phyloP scores from a whole-genome alignment of 1,140 invertebrate species.

The Drosophila parabipectinata region DNA sequence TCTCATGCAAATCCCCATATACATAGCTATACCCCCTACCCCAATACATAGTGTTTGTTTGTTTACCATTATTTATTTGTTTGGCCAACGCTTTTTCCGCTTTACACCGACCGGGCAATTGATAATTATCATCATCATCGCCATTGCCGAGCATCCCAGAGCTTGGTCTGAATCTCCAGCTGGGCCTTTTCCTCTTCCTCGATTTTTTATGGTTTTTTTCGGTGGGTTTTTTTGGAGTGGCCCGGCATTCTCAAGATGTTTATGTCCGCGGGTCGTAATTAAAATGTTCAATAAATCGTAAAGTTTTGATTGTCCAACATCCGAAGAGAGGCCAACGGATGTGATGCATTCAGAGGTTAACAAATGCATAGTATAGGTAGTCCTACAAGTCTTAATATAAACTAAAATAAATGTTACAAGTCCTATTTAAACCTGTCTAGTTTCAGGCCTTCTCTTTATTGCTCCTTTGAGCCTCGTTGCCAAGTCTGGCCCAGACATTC shows the following conservation, averaged over 20 bases:
- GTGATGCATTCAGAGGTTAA: constrained; percentile 2
- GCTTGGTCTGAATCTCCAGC: constrained; percentile 20
- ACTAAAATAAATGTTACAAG: too few relatives aligned
- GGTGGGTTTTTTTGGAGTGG: constrained; percentile 32
- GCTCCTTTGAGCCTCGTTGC: constrained; percentile 1
- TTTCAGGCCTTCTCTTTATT: not conserved
- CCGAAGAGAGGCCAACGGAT: constrained; percentile 19
- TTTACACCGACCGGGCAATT: constrained; percentile 59
- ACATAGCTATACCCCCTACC: too few relatives aligned
- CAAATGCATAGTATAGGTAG: too few relatives aligned
- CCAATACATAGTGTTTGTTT: constrained; percentile 40
- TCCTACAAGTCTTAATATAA: too few relatives aligned
- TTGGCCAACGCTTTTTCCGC: constrained; percentile 64
- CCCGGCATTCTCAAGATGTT: constrained; percentile 53
- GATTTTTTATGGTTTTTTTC: constrained; percentile 2
- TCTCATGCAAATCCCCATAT: constrained; percentile 73
- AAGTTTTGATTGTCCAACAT: constrained; percentile 25
- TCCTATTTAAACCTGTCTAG: not conserved
- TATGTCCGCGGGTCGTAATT: constrained; percentile 69
- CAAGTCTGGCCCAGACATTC: constrained; percentile 26
- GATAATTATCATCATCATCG: constrained; percentile 56
- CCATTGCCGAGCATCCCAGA: constrained; percentile 29
- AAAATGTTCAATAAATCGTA: constrained; percentile 74
- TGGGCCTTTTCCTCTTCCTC: constrained; percentile 33
- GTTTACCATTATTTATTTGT: constrained; percentile 55